Conservation (phyloP, 2,888 invertebrate genomes). For the Phaedon cochleariae region DNA sequence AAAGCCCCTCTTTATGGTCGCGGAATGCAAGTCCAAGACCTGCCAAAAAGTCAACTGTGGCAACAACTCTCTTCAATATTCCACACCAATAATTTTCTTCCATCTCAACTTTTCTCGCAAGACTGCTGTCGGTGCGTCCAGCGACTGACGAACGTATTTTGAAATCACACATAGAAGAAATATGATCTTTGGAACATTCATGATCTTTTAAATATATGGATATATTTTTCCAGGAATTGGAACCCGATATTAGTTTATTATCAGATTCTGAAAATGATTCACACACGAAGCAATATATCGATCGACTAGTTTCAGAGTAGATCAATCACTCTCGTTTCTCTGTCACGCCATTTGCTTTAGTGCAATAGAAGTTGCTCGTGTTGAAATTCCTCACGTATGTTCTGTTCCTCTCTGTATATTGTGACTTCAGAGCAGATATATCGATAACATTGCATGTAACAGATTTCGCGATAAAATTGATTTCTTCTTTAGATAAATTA, state of each 20-base stretch:
- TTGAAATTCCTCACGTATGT: conserved; percentile 1
- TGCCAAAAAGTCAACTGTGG: conserved; percentile 22
- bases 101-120: conserved; percentile 9
- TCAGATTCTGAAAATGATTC: conserved; percentile 9
- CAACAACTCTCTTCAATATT: conserved; percentile 23
- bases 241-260: conserved; percentile 3
- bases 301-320: conserved; percentile 18
- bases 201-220: conserved; percentile 17
- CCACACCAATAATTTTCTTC: conserved; percentile 24
- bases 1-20: no score
- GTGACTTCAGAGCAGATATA: conserved; percentile 14
- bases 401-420: conserved; percentile 11
- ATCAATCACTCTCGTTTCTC: conserved; percentile 20
- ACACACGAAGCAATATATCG: conserved; percentile 6
- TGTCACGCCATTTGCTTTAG: conserved; percentile 18
- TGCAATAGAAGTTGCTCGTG: conserved; percentile 15
- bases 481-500: conserved; percentile 17
- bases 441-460: conserved; percentile 15
- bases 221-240: conserved; percentile 2
- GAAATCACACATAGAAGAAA: conserved; percentile 11
- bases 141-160: conserved; percentile 18
- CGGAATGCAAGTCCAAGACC: no score
- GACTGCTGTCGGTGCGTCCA: conserved; percentile 14
- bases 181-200: conserved; percentile 14
- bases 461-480: conserved; percentile 13